A percentile compares a stretch with the other conserved stretches of the same genome.
Conservation (phyloP, 2,797 vertebrate genomes). For the Hippoglossus hippoglossus region DNA sequence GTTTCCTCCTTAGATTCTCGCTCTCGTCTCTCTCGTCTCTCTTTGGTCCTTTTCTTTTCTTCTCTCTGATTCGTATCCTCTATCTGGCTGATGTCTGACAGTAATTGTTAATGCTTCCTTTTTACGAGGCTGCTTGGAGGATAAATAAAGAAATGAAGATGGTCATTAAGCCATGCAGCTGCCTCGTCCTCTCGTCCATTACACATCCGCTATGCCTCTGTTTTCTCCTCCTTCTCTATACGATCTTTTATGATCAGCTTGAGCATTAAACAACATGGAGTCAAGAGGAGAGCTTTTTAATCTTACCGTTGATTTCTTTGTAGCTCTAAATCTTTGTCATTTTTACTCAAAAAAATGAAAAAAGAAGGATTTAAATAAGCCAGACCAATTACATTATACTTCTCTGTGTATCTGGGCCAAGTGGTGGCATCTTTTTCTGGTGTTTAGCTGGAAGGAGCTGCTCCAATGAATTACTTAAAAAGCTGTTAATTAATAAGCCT, state of each 20-base stretch:
- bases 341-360: constrained; percentile 6
- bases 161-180: constrained; percentile 31
- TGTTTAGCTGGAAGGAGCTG: constrained; percentile 31
- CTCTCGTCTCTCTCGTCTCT: neutral
- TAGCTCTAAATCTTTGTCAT: neutral
- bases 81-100: constrained; percentile 6
- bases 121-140: constrained; percentile 37
- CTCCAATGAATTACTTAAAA: constrained; percentile 52
- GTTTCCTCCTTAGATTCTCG: neutral
- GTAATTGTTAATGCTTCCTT: constrained; percentile 26
- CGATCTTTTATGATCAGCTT: neutral
- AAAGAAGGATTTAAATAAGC: neutral
- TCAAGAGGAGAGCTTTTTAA: neutral
- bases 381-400: too few relatives aligned
- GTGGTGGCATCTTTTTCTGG: constrained; percentile 9
- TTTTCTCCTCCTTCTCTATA: constrained; percentile 2
- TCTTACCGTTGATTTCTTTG: too few relatives aligned
- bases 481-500: constrained; percentile 53
- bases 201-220: constrained; percentile 24
- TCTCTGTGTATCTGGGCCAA: too few relatives aligned
- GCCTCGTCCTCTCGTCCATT: constrained; percentile 21
- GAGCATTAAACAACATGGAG: neutral
- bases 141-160: constrained; percentile 44
- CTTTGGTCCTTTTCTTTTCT: neutral
- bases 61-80: constrained; percentile 12